Conservation (phyloP, 2,888 invertebrate genomes). For the Steinernema carpocapsae region DNA sequence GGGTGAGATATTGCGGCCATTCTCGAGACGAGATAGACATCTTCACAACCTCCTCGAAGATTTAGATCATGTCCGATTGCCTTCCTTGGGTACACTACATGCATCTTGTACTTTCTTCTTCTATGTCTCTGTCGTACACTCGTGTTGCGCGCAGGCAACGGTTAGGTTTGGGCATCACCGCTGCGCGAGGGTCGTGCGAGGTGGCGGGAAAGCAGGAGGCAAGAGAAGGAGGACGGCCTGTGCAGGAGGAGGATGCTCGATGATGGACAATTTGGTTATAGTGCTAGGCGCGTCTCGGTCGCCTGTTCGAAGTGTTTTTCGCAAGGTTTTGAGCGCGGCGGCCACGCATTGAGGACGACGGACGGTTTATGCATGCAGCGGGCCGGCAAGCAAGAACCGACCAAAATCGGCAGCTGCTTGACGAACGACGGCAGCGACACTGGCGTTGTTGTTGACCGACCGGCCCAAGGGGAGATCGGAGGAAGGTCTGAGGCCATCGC, state of each 20-base stretch:
- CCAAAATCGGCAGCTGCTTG: neutral
- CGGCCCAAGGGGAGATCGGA: no score
- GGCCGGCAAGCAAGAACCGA: neutral
- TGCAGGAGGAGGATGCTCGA: neutral
- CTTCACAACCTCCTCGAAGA: conserved; percentile 5
- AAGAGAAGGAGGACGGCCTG: neutral
- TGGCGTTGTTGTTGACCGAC: neutral
- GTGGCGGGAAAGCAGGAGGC: conserved; percentile 17
- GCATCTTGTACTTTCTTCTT: neutral
- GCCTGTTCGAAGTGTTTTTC: conserved; percentile 12
- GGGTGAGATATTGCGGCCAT: conserved; percentile 35
- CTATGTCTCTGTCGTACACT: neutral
- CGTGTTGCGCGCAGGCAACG: neutral
- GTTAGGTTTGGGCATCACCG: conserved; percentile 1
- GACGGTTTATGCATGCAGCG: no score
- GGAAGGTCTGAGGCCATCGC: no score
- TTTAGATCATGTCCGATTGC: conserved; percentile 26
- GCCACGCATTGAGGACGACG: no score
- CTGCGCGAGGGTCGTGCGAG: neutral
- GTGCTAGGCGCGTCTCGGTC: neutral
- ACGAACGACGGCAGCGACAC: neutral
- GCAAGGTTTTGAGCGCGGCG: neutral
- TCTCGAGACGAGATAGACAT: conserved; percentile 23
- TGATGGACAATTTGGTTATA: conserved; percentile 15
- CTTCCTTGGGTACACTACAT: conserved; percentile 3